These are phyloP conservation scores for Eulithis prunata DNA, from an alignment of 2,888 invertebrate genomes.

Conservation along the genomic window DNA sequence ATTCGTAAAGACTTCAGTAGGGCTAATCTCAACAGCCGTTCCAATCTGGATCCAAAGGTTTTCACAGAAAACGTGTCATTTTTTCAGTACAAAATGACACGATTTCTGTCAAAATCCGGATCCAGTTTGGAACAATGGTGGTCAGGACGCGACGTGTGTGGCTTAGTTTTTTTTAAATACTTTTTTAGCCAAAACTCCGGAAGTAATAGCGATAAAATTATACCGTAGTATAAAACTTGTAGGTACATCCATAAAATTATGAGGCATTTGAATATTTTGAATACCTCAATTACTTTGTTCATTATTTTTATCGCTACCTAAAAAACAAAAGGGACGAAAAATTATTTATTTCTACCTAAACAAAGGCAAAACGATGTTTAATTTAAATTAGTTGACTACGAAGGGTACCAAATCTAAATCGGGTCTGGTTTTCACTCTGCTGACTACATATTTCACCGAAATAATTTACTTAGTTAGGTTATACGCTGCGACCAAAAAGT, in stretches of 20 bases:
- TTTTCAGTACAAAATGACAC: too few species aligned
- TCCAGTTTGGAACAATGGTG: too few species aligned
- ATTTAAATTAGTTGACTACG: conserved; percentile 38
- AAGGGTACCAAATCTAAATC: conserved; percentile 23
- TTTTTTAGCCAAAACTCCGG: not conserved
- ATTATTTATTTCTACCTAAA: conserved; percentile 15
- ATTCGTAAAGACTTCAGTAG: too few species aligned
- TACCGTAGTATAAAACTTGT: conserved; percentile 6
- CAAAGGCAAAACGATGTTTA: conserved; percentile 36
- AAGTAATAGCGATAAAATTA: conserved; percentile 15
- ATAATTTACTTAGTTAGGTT: conserved; percentile 23
- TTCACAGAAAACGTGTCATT: too few species aligned
- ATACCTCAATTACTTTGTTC: conserved; percentile 11
- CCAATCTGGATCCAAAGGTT: too few species aligned
- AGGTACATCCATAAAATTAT: conserved; percentile 13
- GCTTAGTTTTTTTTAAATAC: too few species aligned
- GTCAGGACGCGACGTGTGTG: too few species aligned
- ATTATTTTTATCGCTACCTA: conserved; percentile 13
- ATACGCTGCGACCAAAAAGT: conserved; percentile 11
- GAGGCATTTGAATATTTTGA: conserved; percentile 22
- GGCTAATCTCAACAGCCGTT: too few species aligned
- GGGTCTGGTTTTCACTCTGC: conserved; percentile 37
- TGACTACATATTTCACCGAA: conserved; percentile 35
- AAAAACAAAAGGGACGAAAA: conserved; percentile 1
- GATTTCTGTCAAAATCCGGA: too few species aligned